Evolutionary conservation across 2,113 vertebrate genomes (phyloP).

Genomic region (Ivindomyrus marchei): DNA sequence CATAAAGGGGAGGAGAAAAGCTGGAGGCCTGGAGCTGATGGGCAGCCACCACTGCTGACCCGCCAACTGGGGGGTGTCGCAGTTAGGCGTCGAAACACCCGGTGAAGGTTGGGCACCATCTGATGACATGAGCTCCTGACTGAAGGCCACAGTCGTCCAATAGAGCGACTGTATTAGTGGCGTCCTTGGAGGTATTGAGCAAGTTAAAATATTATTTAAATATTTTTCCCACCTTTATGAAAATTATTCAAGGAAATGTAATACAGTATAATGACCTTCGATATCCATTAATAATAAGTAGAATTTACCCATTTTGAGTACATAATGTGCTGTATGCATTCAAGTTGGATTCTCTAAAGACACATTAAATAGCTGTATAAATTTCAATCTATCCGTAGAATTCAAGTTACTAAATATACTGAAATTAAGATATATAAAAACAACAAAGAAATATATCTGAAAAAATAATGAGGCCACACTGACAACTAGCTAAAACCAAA

Average conservation of each 20-base stretch:
- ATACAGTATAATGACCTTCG: neutral
- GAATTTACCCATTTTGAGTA: neutral
- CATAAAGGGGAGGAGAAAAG: too few species aligned
- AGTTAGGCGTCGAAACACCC: neutral
- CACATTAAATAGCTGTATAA: neutral
- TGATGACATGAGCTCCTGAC: neutral
- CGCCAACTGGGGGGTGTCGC: too few species aligned
- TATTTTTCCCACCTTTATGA: neutral
- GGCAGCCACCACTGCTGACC: neutral
- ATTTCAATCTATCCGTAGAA: neutral
- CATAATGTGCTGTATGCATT: neutral
- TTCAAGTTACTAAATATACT: neutral
- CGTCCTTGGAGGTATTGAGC: neutral
- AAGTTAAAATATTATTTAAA: neutral
- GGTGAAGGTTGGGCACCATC: neutral
- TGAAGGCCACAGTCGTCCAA: neutral
- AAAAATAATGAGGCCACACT: neutral
- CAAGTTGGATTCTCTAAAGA: neutral
- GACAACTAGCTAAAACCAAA: neutral
- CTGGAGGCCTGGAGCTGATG: neutral
- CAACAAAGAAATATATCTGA: neutral
- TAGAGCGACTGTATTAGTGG: neutral
- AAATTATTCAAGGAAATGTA: neutral
- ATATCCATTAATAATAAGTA: neutral
- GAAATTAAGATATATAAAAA: neutral